Evolutionary conservation across 2,113 vertebrate species (phyloP), one percentile per base, ranked within the genome.

Genomic region (Grantiella picta): DNA sequence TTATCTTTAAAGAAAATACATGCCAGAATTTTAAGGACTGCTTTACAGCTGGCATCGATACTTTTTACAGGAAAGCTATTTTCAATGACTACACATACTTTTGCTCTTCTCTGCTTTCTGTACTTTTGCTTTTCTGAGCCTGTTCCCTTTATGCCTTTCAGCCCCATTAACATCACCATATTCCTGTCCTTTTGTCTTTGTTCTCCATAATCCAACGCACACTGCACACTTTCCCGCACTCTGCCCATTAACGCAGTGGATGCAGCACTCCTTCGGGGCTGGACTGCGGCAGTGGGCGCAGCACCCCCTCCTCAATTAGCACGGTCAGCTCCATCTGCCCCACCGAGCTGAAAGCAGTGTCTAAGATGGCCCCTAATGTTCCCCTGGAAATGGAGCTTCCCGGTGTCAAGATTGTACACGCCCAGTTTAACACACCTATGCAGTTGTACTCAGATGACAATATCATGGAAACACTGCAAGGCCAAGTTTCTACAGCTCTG

Each of bases 371-470:
- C 96, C 98, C 98, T 89, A 98, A 98, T 86, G 97, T 98, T 70
- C 98, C 98, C 84, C 94, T 98, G 98, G 98, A 98, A 92, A 98
- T 98, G 98, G 98, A 98, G 70, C 98, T 98, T 54, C 98, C 98
- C 0, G 98, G 98, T 82, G 98, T 98, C 96, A 98, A 98, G 98
- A 98, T 98, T 92, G 96, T 98, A 21, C 98, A 98, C 25, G 98
- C 98, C 65, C 98, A 98, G 91, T 98, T 98, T 98, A 98, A 98
- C 84, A 98, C 98, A 64, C 98, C 98, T 7, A 97, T 98, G 98
- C 98, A 98, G 91, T 87, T 98, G 94, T 98, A 98, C 93, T 98
- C 98, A 97, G 98, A 98, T 97, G 98, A 98, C 94, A 98, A 98
- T 98, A 98, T 98, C 94, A 97, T 98, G 97, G 98, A 98, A 97